These are phyloP conservation scores for Eubasilissa splendida DNA, from an alignment of 2,888 invertebrate genomes.

Conservation along the genomic window DNA sequence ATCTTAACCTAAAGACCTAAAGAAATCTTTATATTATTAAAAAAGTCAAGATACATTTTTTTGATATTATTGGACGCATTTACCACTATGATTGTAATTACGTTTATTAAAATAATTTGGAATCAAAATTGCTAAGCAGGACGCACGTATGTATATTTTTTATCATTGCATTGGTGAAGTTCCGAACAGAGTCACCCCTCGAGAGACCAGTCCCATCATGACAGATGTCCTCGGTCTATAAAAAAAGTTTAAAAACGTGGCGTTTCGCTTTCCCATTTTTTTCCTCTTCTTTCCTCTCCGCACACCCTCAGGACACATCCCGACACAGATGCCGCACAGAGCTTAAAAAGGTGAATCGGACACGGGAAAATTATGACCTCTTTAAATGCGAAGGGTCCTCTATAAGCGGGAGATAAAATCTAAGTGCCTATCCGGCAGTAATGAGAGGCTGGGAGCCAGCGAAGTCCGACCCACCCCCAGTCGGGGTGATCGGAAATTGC, in stretches of 20 bases:
- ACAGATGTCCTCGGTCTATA: slow-evolving; percentile 54
- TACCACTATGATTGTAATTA: neutral
- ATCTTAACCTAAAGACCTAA: too few relatives aligned
- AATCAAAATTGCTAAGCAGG: neutral
- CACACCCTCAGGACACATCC: slow-evolving; percentile 35
- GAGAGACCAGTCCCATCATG: slow-evolving; percentile 44
- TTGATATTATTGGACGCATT: too few relatives aligned
- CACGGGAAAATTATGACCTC: slow-evolving; percentile 58
- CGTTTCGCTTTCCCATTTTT: slow-evolving; percentile 38
- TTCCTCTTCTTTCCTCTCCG: slow-evolving; percentile 1
- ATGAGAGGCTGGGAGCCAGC: slow-evolving; percentile 64
- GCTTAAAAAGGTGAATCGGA: slow-evolving; percentile 57
- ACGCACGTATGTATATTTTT: neutral
- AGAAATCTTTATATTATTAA: too few relatives aligned
- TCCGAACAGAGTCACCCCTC: slow-evolving; percentile 24
- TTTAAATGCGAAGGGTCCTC: slow-evolving; percentile 57
- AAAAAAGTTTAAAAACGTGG: slow-evolving; percentile 49
- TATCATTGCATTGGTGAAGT: neutral
- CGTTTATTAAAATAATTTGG: neutral
- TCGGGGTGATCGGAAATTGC: slow-evolving; percentile 57
- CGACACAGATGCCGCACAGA: slow-evolving; percentile 50
- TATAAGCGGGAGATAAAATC: slow-evolving; percentile 59
- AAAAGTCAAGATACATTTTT: too few relatives aligned
- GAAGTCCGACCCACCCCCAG: slow-evolving; percentile 10
- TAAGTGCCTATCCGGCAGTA: slow-evolving; percentile 69